phyloP scores from a whole-genome alignment of 2,797 vertebrate genomes.

The Bradypodion pumilum region DNA sequence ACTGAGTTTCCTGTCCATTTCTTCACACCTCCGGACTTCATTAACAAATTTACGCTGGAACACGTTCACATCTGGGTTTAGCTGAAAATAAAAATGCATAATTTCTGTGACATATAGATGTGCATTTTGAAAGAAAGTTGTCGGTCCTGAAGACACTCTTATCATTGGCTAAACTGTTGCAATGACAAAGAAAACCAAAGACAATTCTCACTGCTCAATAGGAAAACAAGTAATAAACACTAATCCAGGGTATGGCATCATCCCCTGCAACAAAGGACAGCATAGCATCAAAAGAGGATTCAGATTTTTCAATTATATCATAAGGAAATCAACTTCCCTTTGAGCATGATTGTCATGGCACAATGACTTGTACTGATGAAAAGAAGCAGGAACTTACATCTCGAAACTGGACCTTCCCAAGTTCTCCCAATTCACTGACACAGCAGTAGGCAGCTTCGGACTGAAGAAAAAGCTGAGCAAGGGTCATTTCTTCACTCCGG shows the following conservation, averaged over 20 bases:
- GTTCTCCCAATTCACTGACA: conserved; percentile 95
- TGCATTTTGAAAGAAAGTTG: background rate
- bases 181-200: background rate
- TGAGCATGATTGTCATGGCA: background rate
- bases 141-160: background rate
- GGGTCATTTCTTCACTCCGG: conserved; percentile 95
- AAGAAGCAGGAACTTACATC: conserved; percentile 84
- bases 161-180: background rate
- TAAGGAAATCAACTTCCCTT: background rate
- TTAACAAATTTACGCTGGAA: conserved; percentile 99
- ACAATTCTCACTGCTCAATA: background rate
- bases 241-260: background rate
- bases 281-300: background rate
- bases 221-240: background rate
- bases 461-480: conserved; percentile 95
- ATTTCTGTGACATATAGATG: background rate
- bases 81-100: conserved; percentile 70
- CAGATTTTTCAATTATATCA: background rate
- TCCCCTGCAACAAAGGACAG: background rate
- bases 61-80: conserved; percentile 97
- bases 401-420: conserved; percentile 97
- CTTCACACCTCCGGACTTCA: conserved; percentile 95
- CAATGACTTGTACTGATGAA: background rate
- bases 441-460: conserved; percentile 97
- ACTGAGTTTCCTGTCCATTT: conserved; percentile 98